These are phyloP conservation scores for Neoascia interrupta DNA, from an alignment of 2,888 invertebrate genomes.

Conservation along the genomic window DNA sequence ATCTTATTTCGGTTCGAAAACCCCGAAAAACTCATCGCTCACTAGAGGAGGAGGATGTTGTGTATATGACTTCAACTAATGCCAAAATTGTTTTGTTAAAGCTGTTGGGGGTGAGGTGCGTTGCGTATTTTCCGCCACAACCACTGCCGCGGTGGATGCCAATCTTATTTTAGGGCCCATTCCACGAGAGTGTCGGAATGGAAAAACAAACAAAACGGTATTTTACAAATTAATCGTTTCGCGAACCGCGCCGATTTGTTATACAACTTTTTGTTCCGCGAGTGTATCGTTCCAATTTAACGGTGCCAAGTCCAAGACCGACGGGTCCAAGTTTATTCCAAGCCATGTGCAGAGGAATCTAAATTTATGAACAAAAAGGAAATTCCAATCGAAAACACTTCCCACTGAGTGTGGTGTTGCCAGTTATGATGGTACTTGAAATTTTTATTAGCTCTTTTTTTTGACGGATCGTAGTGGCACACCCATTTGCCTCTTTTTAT, in stretches of 20 bases:
- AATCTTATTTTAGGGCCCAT: constrained; percentile 34
- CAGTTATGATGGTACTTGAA: constrained; percentile 17
- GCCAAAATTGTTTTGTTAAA: neutral
- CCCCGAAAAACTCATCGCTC: neutral
- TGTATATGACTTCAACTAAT: neutral
- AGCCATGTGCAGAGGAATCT: constrained; percentile 2
- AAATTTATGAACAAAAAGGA: neutral
- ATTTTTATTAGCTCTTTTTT: neutral
- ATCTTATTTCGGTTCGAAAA: neutral
- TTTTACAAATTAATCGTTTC: constrained; percentile 29
- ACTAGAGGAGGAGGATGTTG: neutral
- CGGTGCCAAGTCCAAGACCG: constrained; percentile 11
- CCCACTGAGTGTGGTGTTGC: constrained; percentile 14
- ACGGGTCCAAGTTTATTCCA: constrained; percentile 18
- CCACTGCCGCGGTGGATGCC: constrained; percentile 4
- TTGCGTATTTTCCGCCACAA: neutral
- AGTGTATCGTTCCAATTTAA: neutral
- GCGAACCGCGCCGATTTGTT: constrained; percentile 24
- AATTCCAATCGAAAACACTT: constrained; percentile 12
- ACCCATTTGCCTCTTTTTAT: too few relatives aligned
- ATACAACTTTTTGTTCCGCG: neutral
- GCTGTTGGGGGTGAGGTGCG: neutral
- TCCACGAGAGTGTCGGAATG: constrained; percentile 12
- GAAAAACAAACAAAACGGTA: constrained; percentile 45
- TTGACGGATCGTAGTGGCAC: too few relatives aligned